phyloP scores from a whole-genome alignment of 2,113 vertebrate genomes.

The Gasterosteus nipponicus region DNA sequence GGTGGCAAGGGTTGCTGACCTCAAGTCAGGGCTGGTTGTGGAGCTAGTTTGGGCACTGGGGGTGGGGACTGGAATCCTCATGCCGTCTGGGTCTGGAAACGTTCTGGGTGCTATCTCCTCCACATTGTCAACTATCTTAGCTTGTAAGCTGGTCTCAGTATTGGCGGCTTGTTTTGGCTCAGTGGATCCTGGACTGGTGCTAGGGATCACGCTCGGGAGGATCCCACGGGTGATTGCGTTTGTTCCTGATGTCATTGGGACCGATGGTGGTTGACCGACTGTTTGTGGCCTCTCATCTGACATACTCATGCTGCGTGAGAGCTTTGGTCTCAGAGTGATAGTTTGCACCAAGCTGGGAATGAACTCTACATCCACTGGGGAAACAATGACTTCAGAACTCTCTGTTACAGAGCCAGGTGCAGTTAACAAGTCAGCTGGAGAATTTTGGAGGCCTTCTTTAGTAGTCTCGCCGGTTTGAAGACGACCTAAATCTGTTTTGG shows the following conservation, averaged over 20 bases:
- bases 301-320: slow-evolving; percentile 38
- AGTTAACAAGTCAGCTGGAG: slow-evolving; percentile 26
- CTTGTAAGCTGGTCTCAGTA: slow-evolving; percentile 17
- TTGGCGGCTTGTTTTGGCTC: slow-evolving; percentile 21
- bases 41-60: slow-evolving; percentile 19
- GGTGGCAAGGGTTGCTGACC: slow-evolving; percentile 35
- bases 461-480: slow-evolving; percentile 18
- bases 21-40: slow-evolving; percentile 34
- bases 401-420: slow-evolving; percentile 38
- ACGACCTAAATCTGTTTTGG: slow-evolving; percentile 29
- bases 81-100: slow-evolving; percentile 10
- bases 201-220: slow-evolving; percentile 42
- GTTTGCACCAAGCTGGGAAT: slow-evolving; percentile 34
- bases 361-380: slow-evolving; percentile 30
- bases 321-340: slow-evolving; percentile 37
- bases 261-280: slow-evolving; percentile 34
- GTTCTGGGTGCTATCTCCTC: slow-evolving; percentile 13
- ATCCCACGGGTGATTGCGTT: slow-evolving; percentile 35
- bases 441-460: slow-evolving; percentile 23
- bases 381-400: slow-evolving; percentile 31
- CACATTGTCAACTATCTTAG: background rate
- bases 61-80: background rate
- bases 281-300: slow-evolving; percentile 64
- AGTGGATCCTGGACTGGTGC: slow-evolving; percentile 42
- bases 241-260: slow-evolving; percentile 63